These are phyloP conservation scores for Chamaetylas fuelleborni DNA, from an alignment of 2,113 vertebrate genomes.

Conservation along the genomic window DNA sequence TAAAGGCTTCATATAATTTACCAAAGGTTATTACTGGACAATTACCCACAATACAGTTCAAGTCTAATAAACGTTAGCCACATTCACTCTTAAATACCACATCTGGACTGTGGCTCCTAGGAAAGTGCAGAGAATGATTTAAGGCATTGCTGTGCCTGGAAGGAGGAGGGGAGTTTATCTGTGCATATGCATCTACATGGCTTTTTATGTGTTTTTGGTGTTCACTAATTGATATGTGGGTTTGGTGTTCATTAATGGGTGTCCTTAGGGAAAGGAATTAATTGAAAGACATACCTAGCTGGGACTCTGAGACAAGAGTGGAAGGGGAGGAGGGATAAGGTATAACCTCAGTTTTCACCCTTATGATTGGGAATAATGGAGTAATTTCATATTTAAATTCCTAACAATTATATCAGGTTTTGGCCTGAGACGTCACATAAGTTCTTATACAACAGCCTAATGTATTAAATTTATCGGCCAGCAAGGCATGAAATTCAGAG, in stretches of 20 bases:
- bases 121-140: slow-evolving; percentile 16
- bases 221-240: neutral
- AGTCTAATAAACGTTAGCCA: slow-evolving; percentile 70
- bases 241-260: neutral
- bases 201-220: neutral
- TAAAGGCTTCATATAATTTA: slow-evolving; percentile 75
- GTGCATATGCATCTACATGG: neutral
- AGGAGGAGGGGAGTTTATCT: neutral
- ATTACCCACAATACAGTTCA: slow-evolving; percentile 80
- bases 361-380: neutral
- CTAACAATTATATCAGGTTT: neutral
- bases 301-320: neutral
- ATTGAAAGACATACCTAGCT: neutral
- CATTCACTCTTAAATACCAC: slow-evolving; percentile 65
- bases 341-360: neutral
- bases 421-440: neutral
- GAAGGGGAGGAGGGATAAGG: neutral
- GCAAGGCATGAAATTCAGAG: neutral
- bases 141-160: neutral
- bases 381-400: neutral
- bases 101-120: slow-evolving; percentile 53
- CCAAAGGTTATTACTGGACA: slow-evolving; percentile 77
- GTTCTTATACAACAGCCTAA: neutral
- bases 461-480: neutral
- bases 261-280: neutral